Evolutionary conservation across 2,797 vertebrate genomes (phyloP).

Genomic region (Argya squamiceps): DNA sequence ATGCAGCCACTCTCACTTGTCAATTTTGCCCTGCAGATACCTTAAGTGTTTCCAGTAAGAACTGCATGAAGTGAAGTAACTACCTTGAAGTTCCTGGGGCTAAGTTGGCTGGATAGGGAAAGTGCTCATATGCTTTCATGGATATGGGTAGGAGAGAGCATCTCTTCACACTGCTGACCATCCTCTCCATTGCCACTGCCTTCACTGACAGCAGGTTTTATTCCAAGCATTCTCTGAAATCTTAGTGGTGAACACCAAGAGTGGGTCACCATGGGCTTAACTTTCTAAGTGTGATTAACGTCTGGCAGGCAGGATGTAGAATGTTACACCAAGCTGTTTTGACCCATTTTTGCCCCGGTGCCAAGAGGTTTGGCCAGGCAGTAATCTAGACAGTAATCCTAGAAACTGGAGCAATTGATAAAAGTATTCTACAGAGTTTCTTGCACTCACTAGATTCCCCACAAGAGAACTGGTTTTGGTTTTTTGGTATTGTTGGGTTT

Average conservation of each 20-base stretch:
- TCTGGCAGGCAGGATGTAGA: not conserved
- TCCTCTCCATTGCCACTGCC: not conserved
- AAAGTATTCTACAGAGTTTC: not conserved
- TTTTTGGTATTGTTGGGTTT: too few species aligned
- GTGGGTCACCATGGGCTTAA: not conserved
- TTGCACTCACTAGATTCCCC: not conserved
- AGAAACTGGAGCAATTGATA: not conserved
- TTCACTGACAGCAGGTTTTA: not conserved
- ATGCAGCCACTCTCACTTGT: not conserved
- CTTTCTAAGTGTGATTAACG: not conserved
- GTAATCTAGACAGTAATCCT: not conserved
- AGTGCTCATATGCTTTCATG: not conserved
- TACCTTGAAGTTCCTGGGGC: not conserved
- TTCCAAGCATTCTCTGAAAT: not conserved
- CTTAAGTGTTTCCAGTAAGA: not conserved
- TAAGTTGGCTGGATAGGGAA: not conserved
- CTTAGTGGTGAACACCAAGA: not conserved
- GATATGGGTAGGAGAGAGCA: not conserved
- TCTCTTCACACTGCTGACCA: not conserved
- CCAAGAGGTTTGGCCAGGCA: not conserved
- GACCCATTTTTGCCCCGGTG: not conserved
- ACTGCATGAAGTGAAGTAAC: not conserved
- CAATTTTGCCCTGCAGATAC: not conserved
- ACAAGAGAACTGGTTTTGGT: not conserved
- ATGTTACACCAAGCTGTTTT: not conserved